A percentile compares a stretch with the other conserved stretches of the same genome.
Conservation (phyloP, 1,140 invertebrate species). For the Philopotamus ludificatus region DNA sequence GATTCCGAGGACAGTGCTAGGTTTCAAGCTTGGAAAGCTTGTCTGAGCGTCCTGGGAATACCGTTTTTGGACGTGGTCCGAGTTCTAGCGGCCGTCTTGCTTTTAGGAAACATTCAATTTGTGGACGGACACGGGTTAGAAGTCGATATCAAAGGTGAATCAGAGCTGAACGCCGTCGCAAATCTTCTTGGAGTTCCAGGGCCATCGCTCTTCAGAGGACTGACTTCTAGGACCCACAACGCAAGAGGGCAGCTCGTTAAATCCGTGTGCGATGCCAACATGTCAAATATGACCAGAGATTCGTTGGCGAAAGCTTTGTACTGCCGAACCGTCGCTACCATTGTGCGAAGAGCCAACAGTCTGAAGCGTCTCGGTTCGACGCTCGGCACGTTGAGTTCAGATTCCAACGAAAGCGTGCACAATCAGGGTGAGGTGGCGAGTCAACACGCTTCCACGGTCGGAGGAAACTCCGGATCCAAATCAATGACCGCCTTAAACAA, state of each 20-base stretch:
- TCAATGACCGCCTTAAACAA: slow-evolving; percentile 91
- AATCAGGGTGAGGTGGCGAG: slow-evolving; percentile 83
- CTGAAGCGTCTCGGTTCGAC: slow-evolving; percentile 85
- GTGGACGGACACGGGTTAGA: slow-evolving; percentile 62
- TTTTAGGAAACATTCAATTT: slow-evolving; percentile 90
- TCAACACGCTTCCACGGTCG: slow-evolving; percentile 84
- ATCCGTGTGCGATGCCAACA: slow-evolving; percentile 79
- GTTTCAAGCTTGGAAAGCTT: slow-evolving; percentile 89
- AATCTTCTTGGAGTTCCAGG: slow-evolving; percentile 77
- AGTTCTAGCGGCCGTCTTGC: slow-evolving; percentile 84
- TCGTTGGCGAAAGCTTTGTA: slow-evolving; percentile 90
- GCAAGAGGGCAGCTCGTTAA: slow-evolving; percentile 80
- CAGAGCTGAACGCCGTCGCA: slow-evolving; percentile 81
- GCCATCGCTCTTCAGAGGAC: slow-evolving; percentile 72
- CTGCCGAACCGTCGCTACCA: slow-evolving; percentile 92
- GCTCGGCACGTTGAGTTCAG: slow-evolving; percentile 83
- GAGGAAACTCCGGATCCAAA: slow-evolving; percentile 77
- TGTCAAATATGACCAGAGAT: slow-evolving; percentile 84
- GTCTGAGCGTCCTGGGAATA: slow-evolving; percentile 85
- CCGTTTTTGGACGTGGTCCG: slow-evolving; percentile 91
- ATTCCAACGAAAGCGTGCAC: slow-evolving; percentile 88
- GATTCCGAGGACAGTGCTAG: slow-evolving; percentile 70
- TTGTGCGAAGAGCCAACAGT: slow-evolving; percentile 88
- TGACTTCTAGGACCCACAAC: slow-evolving; percentile 82
- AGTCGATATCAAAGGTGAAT: slow-evolving; percentile 66